Conservation (phyloP, 1,140 invertebrate species). For the Proctacanthus coquilletti region DNA sequence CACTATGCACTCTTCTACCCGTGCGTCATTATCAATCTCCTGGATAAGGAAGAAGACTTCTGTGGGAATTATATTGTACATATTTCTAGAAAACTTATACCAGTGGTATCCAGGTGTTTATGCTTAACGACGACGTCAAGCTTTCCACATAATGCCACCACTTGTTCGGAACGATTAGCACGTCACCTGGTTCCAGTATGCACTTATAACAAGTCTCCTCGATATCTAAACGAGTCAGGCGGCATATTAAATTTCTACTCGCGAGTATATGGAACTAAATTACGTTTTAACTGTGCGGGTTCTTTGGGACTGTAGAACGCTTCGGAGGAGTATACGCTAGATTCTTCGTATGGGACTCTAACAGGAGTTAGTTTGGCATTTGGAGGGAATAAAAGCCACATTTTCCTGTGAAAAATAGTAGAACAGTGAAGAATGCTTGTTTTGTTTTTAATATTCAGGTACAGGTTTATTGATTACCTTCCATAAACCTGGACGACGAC, state of each 20-base stretch:
- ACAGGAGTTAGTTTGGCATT: constrained; percentile 58
- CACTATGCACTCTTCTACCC: constrained; percentile 22
- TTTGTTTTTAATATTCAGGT: too few species aligned
- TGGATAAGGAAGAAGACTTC: neutral
- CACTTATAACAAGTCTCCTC: constrained; percentile 38
- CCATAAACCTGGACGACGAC: constrained; percentile 79
- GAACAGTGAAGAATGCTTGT: too few species aligned
- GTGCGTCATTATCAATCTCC: constrained; percentile 14
- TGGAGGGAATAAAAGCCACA: constrained; percentile 87
- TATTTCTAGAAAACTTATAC: constrained; percentile 33
- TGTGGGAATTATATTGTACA: neutral
- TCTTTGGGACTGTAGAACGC: constrained; percentile 54
- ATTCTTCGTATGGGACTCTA: constrained; percentile 91
- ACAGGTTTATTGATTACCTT: constrained; percentile 41
- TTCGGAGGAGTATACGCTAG: constrained; percentile 78
- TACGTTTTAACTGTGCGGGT: constrained; percentile 29
- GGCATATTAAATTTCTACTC: constrained; percentile 18
- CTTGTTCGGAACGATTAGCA: constrained; percentile 70
- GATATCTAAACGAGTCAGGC: constrained; percentile 24
- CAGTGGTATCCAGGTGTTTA: constrained; percentile 79
- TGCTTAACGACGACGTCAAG: constrained; percentile 50
- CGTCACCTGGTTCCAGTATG: constrained; percentile 64
- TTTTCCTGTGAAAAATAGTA: constrained; percentile 56
- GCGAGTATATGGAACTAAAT: neutral
- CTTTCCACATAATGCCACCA: constrained; percentile 98